Conservation (phyloP, 2,797 vertebrate genomes). For the Gorsachius magnificus region DNA sequence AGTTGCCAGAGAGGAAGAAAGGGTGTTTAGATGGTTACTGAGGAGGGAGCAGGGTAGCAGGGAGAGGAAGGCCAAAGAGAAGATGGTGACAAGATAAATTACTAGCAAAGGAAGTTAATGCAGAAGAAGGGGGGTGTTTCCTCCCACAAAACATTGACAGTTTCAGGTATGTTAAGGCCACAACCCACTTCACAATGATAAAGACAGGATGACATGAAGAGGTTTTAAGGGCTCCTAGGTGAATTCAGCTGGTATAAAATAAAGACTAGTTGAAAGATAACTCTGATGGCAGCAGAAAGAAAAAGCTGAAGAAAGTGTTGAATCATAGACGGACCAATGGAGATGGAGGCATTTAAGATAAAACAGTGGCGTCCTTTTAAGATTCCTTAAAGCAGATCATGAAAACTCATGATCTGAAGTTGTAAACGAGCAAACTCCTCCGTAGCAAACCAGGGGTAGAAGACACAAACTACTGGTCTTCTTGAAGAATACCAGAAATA, state of each 20-base stretch:
- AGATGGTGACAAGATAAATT: background rate
- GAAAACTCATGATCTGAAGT: background rate
- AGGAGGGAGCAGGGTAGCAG: background rate
- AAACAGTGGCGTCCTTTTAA: accelerated
- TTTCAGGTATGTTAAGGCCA: background rate
- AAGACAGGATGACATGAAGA: background rate
- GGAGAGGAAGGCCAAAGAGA: background rate
- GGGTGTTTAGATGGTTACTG: background rate
- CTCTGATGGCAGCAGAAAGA: background rate
- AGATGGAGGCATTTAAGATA: background rate
- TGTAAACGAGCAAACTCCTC: background rate
- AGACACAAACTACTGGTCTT: background rate
- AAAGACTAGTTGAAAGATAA: background rate
- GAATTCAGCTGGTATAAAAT: background rate
- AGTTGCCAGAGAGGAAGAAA: background rate
- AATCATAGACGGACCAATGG: background rate
- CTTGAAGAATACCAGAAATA: accelerated
- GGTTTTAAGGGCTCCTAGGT: background rate
- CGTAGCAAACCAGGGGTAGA: background rate
- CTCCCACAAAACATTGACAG: background rate
- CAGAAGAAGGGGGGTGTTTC: background rate
- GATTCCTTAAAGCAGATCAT: background rate
- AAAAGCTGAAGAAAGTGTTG: background rate
- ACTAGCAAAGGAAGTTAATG: background rate
- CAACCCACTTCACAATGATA: background rate